phyloP scores from a whole-genome alignment of 2,888 invertebrate genomes.

The Hypena proboscidalis region DNA sequence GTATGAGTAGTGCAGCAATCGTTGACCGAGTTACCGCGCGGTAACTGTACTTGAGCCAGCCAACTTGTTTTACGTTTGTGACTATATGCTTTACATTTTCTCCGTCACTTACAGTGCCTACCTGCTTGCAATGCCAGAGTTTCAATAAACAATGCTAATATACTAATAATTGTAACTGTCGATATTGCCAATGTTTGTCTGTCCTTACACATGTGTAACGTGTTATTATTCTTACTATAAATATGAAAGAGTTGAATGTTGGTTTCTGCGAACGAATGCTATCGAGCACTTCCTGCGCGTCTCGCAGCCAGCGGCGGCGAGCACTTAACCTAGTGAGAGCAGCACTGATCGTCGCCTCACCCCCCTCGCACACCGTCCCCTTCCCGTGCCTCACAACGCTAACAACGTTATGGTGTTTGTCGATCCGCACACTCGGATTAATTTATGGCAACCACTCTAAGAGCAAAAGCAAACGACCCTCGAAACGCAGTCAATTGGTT shows the following conservation, averaged over 20 bases:
- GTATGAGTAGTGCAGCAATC: slow-evolving; percentile 7
- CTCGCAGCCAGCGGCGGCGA: slow-evolving; percentile 22
- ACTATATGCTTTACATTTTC: too few relatives aligned
- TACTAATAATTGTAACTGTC: too few relatives aligned
- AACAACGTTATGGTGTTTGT: slow-evolving; percentile 45
- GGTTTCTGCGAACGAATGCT: slow-evolving; percentile 60
- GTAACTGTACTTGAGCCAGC: slow-evolving; percentile 8
- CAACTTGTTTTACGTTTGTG: too few relatives aligned
- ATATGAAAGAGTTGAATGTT: slow-evolving; percentile 30
- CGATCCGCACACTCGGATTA: slow-evolving; percentile 51
- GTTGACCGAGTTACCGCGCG: slow-evolving; percentile 14
- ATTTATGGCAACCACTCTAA: slow-evolving; percentile 67
- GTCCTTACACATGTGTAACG: too few relatives aligned
- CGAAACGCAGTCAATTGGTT: slow-evolving; percentile 51
- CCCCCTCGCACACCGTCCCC: background rate
- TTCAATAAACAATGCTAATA: too few relatives aligned
- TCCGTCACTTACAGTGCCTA: too few relatives aligned
- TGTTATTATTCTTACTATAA: slow-evolving; percentile 7
- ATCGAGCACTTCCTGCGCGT: slow-evolving; percentile 36
- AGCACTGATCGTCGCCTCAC: slow-evolving; percentile 8
- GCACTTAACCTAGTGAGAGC: slow-evolving; percentile 45
- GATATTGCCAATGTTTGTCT: too few relatives aligned
- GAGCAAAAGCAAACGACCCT: slow-evolving; percentile 56
- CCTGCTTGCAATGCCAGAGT: background rate
- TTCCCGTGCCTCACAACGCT: slow-evolving; percentile 6